These are phyloP conservation scores for Cerastis leucographa DNA, from an alignment of 2,888 invertebrate genomes.

Conservation along the genomic window DNA sequence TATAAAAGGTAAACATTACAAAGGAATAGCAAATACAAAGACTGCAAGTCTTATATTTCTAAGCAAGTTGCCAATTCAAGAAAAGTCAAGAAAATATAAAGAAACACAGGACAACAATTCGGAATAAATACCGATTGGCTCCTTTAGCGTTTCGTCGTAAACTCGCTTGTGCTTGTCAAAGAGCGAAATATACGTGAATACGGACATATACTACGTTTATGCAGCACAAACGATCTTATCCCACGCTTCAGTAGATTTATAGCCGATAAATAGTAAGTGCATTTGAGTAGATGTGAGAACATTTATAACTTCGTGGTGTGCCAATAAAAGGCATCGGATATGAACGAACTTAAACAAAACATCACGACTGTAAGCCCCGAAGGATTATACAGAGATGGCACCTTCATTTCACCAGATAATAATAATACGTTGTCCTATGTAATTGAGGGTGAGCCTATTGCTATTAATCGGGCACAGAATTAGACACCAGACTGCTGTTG, in stretches of 20 bases:
- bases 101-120: conserved; percentile 14
- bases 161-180: conserved; percentile 6
- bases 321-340: background rate
- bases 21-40: background rate
- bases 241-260: conserved; percentile 17
- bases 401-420: background rate
- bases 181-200: conserved; percentile 8
- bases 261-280: background rate
- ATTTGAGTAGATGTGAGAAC: background rate
- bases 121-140: conserved; percentile 6
- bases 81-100: background rate
- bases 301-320: background rate
- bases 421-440: too few species aligned
- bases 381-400: background rate
- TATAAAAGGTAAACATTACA: background rate
- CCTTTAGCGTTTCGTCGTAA: conserved; percentile 12
- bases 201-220: conserved; percentile 10
- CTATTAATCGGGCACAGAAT: too few species aligned
- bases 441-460: background rate
- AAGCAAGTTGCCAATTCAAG: conserved; percentile 1
- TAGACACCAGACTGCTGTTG: background rate
- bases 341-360: background rate
- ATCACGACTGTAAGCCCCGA: background rate
- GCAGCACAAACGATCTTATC: conserved; percentile 3
- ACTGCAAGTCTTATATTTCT: background rate